These are phyloP conservation scores for Bos indicus DNA, from an alignment of 2,113 vertebrate species.

Conservation along the genomic window DNA sequence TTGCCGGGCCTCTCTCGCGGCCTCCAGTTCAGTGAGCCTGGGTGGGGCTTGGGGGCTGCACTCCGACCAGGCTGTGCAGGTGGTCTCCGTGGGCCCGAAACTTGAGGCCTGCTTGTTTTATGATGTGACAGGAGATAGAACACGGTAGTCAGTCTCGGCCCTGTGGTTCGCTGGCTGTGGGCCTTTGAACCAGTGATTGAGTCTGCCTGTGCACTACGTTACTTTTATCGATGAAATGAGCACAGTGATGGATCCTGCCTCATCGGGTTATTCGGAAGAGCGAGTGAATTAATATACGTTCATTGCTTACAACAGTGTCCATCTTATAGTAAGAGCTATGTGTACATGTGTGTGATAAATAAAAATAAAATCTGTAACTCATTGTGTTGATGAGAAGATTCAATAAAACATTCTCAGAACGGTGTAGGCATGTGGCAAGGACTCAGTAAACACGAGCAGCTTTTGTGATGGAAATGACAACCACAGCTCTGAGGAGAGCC, in stretches of 20 bases:
- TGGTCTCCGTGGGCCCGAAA: not conserved
- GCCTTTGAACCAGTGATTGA: not conserved
- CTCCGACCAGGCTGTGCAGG: not conserved
- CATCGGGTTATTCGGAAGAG: not conserved
- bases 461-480: not conserved
- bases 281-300: not conserved
- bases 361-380: not conserved
- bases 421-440: not conserved
- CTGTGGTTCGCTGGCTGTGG: not conserved
- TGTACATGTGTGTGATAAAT: not conserved
- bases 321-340: not conserved
- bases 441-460: not conserved
- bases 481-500: not conserved
- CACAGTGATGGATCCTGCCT: not conserved
- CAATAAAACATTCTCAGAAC: not conserved
- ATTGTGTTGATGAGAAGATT: not conserved
- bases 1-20: not conserved
- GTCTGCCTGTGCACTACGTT: not conserved
- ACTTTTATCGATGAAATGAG: not conserved
- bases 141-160: too few species aligned
- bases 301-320: not conserved
- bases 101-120: not conserved
- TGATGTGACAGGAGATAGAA: not conserved
- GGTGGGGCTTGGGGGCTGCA: not conserved
- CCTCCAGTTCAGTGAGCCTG: not conserved